phyloP scores from a whole-genome alignment of 2,888 invertebrate genomes.

The Oxycera nigricornis region DNA sequence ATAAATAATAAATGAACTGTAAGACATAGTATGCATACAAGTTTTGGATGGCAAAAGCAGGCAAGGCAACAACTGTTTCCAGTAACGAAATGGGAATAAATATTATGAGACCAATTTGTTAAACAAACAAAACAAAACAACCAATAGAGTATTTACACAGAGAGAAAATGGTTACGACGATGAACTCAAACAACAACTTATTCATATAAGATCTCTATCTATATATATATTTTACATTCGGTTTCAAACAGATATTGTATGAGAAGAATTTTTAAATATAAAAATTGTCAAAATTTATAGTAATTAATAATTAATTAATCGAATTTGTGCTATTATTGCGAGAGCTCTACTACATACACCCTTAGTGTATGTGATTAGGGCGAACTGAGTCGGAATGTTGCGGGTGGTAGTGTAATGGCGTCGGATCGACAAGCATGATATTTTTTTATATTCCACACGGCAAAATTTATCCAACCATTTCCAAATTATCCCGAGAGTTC shows the following conservation, averaged over 20 bases:
- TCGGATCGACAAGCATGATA: neutral
- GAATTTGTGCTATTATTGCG: conserved; percentile 22
- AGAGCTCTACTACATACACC: neutral
- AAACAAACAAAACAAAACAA: conserved; percentile 31
- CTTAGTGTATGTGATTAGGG: neutral
- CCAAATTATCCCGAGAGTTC: no score
- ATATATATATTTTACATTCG: conserved; percentile 37
- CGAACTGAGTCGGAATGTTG: neutral
- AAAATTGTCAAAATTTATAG: conserved; percentile 27
- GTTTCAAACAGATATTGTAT: conserved; percentile 29
- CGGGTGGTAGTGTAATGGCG: neutral
- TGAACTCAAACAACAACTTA: conserved; percentile 32
- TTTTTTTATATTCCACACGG: neutral
- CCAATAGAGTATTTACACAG: conserved; percentile 29
- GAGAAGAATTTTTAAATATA: conserved; percentile 25
- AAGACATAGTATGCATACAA: neutral
- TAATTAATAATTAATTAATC: conserved; percentile 10
- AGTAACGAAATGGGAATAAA: neutral
- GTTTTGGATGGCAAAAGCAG: neutral
- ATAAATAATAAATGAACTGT: neutral
- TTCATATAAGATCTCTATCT: conserved; percentile 38
- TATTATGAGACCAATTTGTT: conserved; percentile 39
- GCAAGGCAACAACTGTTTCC: neutral
- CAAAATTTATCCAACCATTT: neutral
- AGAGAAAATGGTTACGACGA: neutral